Percentiles rank a stretch among this genome's conserved stretches.
Evolutionary conservation across 2,888 invertebrate genomes (phyloP).

Genomic region (Clepsis dumicolana): DNA sequence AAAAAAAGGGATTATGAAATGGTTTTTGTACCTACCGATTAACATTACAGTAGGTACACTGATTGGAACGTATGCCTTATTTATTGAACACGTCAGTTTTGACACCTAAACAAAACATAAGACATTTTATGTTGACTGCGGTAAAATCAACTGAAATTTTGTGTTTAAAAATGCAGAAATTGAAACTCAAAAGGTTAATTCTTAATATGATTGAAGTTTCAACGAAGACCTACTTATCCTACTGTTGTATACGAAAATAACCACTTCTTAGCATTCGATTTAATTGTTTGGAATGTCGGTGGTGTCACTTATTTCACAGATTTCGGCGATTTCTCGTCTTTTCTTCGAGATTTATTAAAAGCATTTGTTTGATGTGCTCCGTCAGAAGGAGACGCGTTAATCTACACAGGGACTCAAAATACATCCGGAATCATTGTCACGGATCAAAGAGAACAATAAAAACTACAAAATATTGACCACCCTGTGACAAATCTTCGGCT

Average conservation of each 20-base stretch:
- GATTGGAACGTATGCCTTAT: too few species aligned
- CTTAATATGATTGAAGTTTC: too few species aligned
- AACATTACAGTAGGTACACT: too few species aligned
- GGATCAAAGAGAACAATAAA: constrained; percentile 81
- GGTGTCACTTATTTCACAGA: constrained; percentile 76
- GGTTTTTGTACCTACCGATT: too few species aligned
- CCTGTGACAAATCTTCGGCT: constrained; percentile 72
- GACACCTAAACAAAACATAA: too few species aligned
- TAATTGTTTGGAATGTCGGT: constrained; percentile 42
- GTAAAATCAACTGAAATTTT: too few species aligned
- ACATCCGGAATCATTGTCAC: constrained; percentile 66
- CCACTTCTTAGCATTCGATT: background rate
- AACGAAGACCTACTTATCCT: too few species aligned
- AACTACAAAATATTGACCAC: constrained; percentile 73
- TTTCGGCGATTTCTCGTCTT: constrained; percentile 6
- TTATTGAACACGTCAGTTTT: too few species aligned
- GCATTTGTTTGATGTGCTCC: constrained; percentile 70
- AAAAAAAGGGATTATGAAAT: too few species aligned
- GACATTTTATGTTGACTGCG: too few species aligned
- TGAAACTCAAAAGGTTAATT: too few species aligned
- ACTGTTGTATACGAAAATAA: background rate
- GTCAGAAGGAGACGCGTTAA: constrained; percentile 63
- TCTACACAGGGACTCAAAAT: constrained; percentile 70
- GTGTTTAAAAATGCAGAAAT: too few species aligned
- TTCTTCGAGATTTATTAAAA: constrained; percentile 25